Evolutionary conservation across 2,797 vertebrate genomes (phyloP), one percentile per base, ranked within the genome.

Genomic region (Iguana delicatissima): DNA sequence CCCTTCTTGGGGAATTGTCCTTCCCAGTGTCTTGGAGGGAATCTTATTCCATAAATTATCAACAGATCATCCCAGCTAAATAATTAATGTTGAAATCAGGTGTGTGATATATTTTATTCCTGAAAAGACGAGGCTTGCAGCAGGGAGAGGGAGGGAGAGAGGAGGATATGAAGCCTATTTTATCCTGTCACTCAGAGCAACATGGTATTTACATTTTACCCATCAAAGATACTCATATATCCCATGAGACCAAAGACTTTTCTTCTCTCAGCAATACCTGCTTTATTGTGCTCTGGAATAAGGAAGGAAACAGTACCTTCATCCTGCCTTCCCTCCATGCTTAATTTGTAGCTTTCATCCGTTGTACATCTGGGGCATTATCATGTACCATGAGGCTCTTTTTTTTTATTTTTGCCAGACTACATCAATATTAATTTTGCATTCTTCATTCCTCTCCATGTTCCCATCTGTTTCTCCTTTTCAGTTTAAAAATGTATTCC

Each of bases 81-180:
- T 95, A 96, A 97, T 96, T 95, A 86, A 95, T 92, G 80, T 77
- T 95, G 81, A 91, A 96, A 93, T 92, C 93, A 92, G 38, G 73
- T 77, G n/a, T 35, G 73, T 24, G 92, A 80, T 84, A 92, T 85
- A 80, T 84, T 91, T 85, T 90, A 77, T 89, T 94, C 32, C 87
- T 90, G 29, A 94, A 86, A 3, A 74, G 76, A n/a, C 1, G 3
- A 9, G 4, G 8, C 1, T 2, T 2, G 38, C 38, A 55, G 5
- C 20, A 50, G 84, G 86, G 88, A 20, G 26, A 89, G 85, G 81
- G 79, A 69, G 16, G n/a, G 90, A 73, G 8, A 26, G 32, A 42
- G n/a, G 22, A 29, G 76, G 64, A 88, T 1, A 77, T 38, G 74
- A 88, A 87, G 52, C 32, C 38, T 88, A 92, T 84, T 93, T 92